A percentile compares a stretch with the other conserved stretches of the same genome.
Evolutionary conservation across 2,113 vertebrate species (phyloP).

Genomic region (Hemicordylus capensis): DNA sequence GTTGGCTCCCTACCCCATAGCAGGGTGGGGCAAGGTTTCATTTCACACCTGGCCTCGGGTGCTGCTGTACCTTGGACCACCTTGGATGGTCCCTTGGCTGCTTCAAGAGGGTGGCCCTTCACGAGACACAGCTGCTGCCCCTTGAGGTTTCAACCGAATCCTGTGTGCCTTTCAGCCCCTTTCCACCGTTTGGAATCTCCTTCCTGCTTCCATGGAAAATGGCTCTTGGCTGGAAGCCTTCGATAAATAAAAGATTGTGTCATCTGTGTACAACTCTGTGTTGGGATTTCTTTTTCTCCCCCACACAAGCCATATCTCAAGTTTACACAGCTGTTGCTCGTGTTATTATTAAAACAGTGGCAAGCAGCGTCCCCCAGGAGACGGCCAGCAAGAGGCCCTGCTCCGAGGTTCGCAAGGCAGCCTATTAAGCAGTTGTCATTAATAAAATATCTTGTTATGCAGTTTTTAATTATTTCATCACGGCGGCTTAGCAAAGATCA

Average conservation of each 20-base stretch:
- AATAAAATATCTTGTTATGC: slow-evolving; percentile 66
- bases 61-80: too few relatives aligned
- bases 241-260: slow-evolving; percentile 25
- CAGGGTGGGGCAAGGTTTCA: too few relatives aligned
- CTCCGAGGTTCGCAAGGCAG: slow-evolving; percentile 17
- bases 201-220: neutral
- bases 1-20: too few relatives aligned
- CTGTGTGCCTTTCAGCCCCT: neutral
- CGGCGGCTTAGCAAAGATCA: slow-evolving; percentile 41
- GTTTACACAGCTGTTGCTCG: neutral
- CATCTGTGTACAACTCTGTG: neutral
- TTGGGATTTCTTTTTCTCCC: slow-evolving; percentile 22
- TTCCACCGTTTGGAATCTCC: neutral
- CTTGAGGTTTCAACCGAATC: neutral
- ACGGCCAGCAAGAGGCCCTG: slow-evolving; percentile 23
- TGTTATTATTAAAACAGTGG: slow-evolving; percentile 30
- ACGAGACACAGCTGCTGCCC: neutral
- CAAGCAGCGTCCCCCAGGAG: slow-evolving; percentile 27
- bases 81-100: too few relatives aligned
- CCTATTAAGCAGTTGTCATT: neutral
- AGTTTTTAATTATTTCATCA: slow-evolving; percentile 68
- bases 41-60: too few relatives aligned
- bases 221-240: neutral
- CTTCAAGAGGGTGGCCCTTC: neutral
- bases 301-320: neutral